A percentile compares a stretch with the other conserved stretches of the same genome.
Evolutionary conservation across 30 jellyfish, hydroid and myxozoan species (phyloP).

Genomic region (Chrysaora quinquecirrha): DNA sequence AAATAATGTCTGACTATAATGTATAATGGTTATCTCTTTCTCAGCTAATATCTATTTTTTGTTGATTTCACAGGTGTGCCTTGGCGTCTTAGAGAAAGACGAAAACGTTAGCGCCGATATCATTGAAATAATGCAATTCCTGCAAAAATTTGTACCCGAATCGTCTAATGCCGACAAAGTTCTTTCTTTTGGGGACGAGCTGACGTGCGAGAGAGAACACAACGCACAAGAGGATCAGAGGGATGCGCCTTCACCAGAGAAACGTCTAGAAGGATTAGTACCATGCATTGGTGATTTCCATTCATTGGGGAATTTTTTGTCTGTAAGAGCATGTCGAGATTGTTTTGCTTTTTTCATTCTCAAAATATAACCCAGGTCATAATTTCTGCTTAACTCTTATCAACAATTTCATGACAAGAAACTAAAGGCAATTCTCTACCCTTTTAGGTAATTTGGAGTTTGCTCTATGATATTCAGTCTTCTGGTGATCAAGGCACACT

Average conservation of each 20-base stretch:
- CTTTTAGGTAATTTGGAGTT: slow-evolving; percentile 1
- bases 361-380: neutral
- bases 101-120: neutral
- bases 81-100: neutral
- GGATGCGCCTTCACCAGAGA: neutral
- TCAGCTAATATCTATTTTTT: too few species aligned
- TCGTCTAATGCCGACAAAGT: neutral
- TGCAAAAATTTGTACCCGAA: neutral
- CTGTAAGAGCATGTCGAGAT: neutral
- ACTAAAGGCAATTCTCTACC: too few species aligned
- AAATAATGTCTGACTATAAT: too few species aligned
- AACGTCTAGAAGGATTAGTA: neutral
- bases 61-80: neutral
- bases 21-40: too few species aligned
- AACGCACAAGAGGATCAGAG: neutral
- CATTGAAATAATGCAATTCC: neutral
- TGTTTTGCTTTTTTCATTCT: slow-evolving; percentile 1
- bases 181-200: neutral
- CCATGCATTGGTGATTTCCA: slow-evolving; percentile 16
- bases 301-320: neutral
- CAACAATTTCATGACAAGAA: too few species aligned
- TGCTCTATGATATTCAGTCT: neutral
- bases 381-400: neutral
- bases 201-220: slow-evolving; percentile 9
- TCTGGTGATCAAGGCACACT: neutral